Percentiles rank a stretch among this genome's conserved stretches.
Evolutionary conservation across 2,113 vertebrate genomes (phyloP).

Genomic region (Illadopsis cleaveri): DNA sequence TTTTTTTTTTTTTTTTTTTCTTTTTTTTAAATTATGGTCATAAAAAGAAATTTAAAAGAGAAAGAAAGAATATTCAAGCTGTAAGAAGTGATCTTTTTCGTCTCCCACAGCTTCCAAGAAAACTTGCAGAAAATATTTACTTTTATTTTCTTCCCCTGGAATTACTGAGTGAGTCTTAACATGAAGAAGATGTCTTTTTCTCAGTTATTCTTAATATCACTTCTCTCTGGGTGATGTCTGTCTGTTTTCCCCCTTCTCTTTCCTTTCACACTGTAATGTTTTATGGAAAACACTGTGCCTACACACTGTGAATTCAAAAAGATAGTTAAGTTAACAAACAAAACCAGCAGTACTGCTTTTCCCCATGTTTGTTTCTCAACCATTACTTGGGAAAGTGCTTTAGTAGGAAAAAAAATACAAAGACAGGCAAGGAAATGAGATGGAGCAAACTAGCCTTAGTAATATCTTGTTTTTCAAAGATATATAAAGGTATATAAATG

Average conservation of each 20-base stretch:
- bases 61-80: conserved; percentile 27
- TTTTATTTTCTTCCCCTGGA: conserved; percentile 11
- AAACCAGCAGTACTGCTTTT: conserved; percentile 1
- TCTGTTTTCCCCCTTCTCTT: neutral
- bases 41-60: conserved; percentile 28
- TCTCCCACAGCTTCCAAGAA: conserved; percentile 14
- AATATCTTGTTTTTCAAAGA: neutral
- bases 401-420: neutral
- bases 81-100: neutral
- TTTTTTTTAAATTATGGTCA: neutral
- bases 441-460: neutral
- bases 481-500: neutral
- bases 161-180: conserved; percentile 61
- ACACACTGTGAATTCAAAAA: conserved; percentile 53
- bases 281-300: conserved; percentile 51
- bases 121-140: conserved; percentile 56
- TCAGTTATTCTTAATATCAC: conserved; percentile 46
- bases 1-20: neutral
- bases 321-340: conserved; percentile 27
- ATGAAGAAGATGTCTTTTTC: conserved; percentile 49
- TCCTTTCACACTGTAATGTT: conserved; percentile 47
- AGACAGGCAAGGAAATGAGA: neutral
- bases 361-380: neutral
- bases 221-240: conserved; percentile 35
- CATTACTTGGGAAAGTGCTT: neutral